Percentiles rank a stretch among this genome's conserved stretches.
phyloP scores from a whole-genome alignment of 2,113 vertebrate species.

The Actenoides lindsayi region DNA sequence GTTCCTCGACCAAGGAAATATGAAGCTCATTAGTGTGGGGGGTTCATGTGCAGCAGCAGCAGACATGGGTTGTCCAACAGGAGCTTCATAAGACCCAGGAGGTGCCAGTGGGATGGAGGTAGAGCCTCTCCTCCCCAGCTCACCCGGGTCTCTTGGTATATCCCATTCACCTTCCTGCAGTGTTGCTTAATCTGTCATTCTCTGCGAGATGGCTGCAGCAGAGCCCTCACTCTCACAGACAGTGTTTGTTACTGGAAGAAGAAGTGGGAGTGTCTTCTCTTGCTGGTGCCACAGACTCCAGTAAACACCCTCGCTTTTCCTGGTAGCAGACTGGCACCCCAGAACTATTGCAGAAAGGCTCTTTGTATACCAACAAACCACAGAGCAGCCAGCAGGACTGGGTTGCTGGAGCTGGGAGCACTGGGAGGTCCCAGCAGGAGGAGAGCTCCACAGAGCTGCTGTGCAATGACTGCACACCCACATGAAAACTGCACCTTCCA shows the following conservation, averaged over 20 bases:
- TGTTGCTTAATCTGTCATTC: fast-evolving
- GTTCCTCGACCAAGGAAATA: background rate
- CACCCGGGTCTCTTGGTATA: background rate
- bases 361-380: background rate
- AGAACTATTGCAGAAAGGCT: background rate
- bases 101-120: background rate
- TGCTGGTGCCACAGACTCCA: background rate
- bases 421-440: background rate
- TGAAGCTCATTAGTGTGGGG: fast-evolving
- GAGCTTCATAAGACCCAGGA: background rate
- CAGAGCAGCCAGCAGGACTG: background rate
- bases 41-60: background rate
- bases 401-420: background rate
- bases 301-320: background rate
- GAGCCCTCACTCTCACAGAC: background rate
- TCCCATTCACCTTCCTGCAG: background rate
- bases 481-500: fast-evolving
- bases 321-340: background rate
- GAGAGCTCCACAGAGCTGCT: background rate
- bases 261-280: background rate
- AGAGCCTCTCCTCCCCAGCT: background rate
- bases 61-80: fast-evolving
- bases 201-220: background rate
- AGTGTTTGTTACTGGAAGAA: background rate
- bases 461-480: background rate